phyloP scores from a whole-genome alignment of 1,140 invertebrate genomes.

The Tetramorium alpestre region DNA sequence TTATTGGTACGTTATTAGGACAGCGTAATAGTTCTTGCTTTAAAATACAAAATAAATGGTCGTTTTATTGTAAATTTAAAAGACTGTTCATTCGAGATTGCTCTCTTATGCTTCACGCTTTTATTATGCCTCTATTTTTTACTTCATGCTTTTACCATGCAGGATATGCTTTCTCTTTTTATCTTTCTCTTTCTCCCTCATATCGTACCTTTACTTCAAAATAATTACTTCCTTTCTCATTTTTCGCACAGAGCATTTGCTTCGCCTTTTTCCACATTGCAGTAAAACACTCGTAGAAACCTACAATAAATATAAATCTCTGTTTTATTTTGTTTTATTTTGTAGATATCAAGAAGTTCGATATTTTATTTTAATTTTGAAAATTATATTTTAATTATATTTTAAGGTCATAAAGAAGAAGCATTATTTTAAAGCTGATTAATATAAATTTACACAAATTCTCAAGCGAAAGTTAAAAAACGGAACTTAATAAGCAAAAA shows the following conservation, averaged over 20 bases:
- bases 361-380: background rate
- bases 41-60: background rate
- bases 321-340: background rate
- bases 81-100: slow-evolving; percentile 16
- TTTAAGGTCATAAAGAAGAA: background rate
- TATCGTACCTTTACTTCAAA: slow-evolving; percentile 4
- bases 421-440: background rate
- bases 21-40: background rate
- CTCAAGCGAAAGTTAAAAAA: background rate
- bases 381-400: slow-evolving; percentile 6
- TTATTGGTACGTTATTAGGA: background rate
- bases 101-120: slow-evolving; percentile 6
- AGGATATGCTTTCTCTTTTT: background rate
- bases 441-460: background rate
- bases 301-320: background rate
- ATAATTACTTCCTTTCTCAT: slow-evolving; percentile 5
- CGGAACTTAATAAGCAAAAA: background rate
- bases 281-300: background rate
- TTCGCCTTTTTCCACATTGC: background rate
- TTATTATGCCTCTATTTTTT: slow-evolving; percentile 4
- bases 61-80: background rate
- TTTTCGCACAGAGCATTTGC: slow-evolving; percentile 11
- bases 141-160: slow-evolving; percentile 14
- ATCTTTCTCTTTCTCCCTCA: background rate
- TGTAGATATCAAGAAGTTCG: background rate